phyloP scores from a whole-genome alignment of 2,797 vertebrate genomes.

The Emys orbicularis region DNA sequence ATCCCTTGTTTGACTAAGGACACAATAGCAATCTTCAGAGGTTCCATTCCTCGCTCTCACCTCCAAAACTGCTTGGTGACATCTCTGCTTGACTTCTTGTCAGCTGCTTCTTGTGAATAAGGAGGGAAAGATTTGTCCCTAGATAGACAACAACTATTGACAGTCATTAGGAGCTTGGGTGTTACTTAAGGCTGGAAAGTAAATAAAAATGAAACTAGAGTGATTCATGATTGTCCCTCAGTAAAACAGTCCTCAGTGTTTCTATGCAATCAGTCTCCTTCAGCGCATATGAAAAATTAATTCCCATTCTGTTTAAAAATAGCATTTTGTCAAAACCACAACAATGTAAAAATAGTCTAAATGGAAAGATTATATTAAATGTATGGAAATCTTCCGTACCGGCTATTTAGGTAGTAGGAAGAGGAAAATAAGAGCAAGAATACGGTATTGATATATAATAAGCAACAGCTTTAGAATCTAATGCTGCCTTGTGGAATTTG shows the following conservation, averaged over 20 bases:
- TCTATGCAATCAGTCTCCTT: conserved; percentile 47
- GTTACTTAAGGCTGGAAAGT: conserved; percentile 23
- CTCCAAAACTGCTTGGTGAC: conserved; percentile 22
- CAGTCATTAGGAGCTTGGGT: neutral
- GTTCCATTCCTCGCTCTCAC: neutral
- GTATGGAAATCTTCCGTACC: conserved; percentile 17
- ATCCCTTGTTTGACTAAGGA: neutral
- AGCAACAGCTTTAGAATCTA: conserved; percentile 16
- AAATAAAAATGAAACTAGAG: conserved; percentile 26
- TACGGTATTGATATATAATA: conserved; percentile 26
- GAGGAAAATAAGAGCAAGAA: conserved; percentile 40
- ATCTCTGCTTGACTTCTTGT: neutral
- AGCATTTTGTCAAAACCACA: conserved; percentile 28
- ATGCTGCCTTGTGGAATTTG: neutral
- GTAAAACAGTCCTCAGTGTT: neutral
- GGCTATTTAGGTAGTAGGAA: conserved; percentile 8
- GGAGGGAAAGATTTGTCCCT: neutral
- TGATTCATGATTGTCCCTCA: neutral
- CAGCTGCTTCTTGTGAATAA: conserved; percentile 25
- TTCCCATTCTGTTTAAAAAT: conserved; percentile 56
- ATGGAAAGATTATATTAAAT: conserved; percentile 47
- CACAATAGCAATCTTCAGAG: conserved; percentile 14
- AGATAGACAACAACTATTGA: neutral
- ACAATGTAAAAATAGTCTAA: conserved; percentile 26
- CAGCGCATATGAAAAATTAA: neutral